phyloP scores from a whole-genome alignment of 2,888 invertebrate species.

The Troilus luridus region DNA sequence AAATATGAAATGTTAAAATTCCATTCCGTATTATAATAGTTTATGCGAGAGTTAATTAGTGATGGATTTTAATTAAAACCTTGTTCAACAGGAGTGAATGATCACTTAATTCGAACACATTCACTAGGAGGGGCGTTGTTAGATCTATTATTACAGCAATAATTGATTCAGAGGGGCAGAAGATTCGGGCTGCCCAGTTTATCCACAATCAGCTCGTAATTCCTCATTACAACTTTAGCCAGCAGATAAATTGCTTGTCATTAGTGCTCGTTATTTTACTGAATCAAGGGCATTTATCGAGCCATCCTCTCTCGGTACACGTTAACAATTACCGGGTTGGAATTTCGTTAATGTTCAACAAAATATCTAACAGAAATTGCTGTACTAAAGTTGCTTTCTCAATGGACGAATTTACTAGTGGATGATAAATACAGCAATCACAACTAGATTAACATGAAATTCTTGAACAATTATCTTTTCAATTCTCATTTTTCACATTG shows the following conservation, averaged over 20 bases:
- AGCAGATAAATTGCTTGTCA: constrained; percentile 21
- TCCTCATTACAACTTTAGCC: constrained; percentile 38
- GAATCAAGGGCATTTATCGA: constrained; percentile 1
- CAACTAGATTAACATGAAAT: too few species aligned
- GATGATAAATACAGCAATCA: too few species aligned
- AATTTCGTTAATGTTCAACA: not conserved
- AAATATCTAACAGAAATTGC: not conserved
- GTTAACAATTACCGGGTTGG: not conserved
- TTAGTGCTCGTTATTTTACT: constrained; percentile 22
- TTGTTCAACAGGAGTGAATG: not conserved
- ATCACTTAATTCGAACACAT: not conserved
- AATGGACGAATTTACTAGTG: too few species aligned
- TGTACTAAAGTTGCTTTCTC: not conserved
- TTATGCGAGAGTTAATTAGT: not conserved
- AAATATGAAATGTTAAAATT: not conserved
- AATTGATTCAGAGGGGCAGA: not conserved
- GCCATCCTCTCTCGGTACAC: not conserved
- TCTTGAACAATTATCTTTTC: too few species aligned
- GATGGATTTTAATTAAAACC: not conserved
- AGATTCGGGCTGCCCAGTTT: not conserved
- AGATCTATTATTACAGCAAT: constrained; percentile 23
- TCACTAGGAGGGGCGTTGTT: not conserved
- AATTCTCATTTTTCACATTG: too few species aligned
- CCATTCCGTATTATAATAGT: not conserved
- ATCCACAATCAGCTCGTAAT: constrained; percentile 37